Evolutionary conservation across 2,113 vertebrate genomes (phyloP).

Genomic region (Furnarius figulus): DNA sequence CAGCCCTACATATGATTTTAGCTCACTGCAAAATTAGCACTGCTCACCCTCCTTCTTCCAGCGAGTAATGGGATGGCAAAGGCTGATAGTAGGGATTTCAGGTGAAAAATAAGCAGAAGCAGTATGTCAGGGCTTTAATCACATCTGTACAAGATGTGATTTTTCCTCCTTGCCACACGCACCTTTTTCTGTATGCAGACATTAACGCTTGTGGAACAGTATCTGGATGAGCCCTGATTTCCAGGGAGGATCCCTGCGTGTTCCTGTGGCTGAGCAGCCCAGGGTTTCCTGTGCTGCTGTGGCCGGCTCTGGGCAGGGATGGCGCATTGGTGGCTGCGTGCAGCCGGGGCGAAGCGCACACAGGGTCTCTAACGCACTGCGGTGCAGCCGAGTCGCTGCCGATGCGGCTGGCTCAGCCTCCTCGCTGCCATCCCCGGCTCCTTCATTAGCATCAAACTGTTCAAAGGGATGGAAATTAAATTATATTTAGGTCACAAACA

Average conservation of each 20-base stretch:
- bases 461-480: conserved; percentile 71
- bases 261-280: background rate
- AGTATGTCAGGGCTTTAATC: background rate
- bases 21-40: background rate
- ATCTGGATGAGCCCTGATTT: background rate
- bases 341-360: background rate
- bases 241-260: background rate
- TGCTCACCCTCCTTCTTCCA: background rate
- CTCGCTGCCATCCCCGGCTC: conserved; percentile 50
- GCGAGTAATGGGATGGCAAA: background rate
- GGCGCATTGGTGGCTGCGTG: background rate
- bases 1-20: background rate
- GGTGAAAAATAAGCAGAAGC: background rate
- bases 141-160: background rate
- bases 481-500: conserved; percentile 72
- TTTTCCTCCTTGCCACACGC: background rate
- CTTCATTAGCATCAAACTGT: conserved; percentile 62
- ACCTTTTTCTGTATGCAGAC: background rate
- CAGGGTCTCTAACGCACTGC: background rate
- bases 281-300: background rate
- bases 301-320: background rate
- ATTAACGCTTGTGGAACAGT: background rate
- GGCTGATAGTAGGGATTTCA: background rate
- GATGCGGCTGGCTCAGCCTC: conserved; percentile 59
- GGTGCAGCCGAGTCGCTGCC: background rate